These are phyloP conservation scores for Perithous albicinctus DNA, from an alignment of 2,888 invertebrate genomes.

Conservation along the genomic window DNA sequence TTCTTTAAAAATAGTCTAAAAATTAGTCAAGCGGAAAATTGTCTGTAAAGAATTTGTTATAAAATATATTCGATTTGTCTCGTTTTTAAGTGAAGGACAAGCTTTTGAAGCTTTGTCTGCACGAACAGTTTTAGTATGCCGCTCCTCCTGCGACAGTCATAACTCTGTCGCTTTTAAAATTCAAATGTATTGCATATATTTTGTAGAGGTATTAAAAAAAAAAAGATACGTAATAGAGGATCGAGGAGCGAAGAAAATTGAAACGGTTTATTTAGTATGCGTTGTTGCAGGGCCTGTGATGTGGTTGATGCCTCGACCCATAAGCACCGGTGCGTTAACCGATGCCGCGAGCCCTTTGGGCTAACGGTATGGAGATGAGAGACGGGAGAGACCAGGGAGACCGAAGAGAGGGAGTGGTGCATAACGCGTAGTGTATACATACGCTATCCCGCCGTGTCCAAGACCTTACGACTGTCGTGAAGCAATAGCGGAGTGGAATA, in stretches of 20 bases:
- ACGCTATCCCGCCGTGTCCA: slow-evolving; percentile 28
- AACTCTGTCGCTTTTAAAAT: slow-evolving; percentile 22
- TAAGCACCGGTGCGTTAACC: background rate
- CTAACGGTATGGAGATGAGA: slow-evolving; percentile 63
- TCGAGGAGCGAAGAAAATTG: slow-evolving; percentile 7
- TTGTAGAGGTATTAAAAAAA: slow-evolving; percentile 25
- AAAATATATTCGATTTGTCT: background rate
- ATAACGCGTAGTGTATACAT: background rate
- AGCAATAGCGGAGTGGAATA: slow-evolving; percentile 66
- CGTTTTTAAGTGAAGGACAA: background rate
- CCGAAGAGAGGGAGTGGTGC: slow-evolving; percentile 20
- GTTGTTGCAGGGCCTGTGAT: slow-evolving; percentile 44
- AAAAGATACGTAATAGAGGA: slow-evolving; percentile 13
- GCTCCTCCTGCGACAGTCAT: background rate
- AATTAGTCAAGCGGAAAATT: too few relatives aligned
- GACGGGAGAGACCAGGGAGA: background rate
- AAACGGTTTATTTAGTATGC: slow-evolving; percentile 60
- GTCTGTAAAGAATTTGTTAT: background rate
- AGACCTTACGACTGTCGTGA: slow-evolving; percentile 59
- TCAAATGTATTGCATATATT: slow-evolving; percentile 37
- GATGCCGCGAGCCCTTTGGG: slow-evolving; percentile 55
- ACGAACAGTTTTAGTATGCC: slow-evolving; percentile 2
- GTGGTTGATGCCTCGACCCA: slow-evolving; percentile 12
- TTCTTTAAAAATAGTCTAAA: too few relatives aligned
- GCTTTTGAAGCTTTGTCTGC: background rate